Percentiles rank a stretch among this genome's conserved stretches.
These are phyloP conservation scores for Koerneria pararmatus DNA, from an alignment of 2,888 invertebrate species.

Conservation along the genomic window DNA sequence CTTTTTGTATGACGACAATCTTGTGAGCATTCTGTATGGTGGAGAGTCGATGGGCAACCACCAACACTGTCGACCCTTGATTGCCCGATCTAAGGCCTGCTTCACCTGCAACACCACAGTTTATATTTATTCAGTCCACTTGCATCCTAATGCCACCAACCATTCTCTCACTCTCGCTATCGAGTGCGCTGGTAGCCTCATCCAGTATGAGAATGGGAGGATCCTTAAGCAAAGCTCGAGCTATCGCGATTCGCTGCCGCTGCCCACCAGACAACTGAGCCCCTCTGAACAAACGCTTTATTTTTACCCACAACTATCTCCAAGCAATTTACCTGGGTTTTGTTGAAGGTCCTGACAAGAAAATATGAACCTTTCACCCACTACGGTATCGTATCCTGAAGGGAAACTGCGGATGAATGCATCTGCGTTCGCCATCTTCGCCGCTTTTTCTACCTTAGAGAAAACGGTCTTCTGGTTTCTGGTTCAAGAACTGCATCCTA, in stretches of 20 bases:
- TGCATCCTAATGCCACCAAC: conserved; percentile 25
- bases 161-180: conserved; percentile 47
- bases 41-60: conserved; percentile 88
- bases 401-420: conserved; percentile 82
- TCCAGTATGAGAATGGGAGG: conserved; percentile 78
- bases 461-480: not conserved
- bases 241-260: conserved; percentile 80
- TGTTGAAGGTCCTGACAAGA: not conserved
- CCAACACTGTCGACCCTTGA: conserved; percentile 80
- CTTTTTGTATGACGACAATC: conserved; percentile 78
- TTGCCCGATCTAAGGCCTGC: conserved; percentile 78
- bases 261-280: conserved; percentile 79
- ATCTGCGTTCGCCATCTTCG: conserved; percentile 82
- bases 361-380: conserved; percentile 71
- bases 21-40: conserved; percentile 85
- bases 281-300: conserved; percentile 64
- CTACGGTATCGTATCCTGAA: conserved; percentile 69
- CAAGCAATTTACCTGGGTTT: not conserved
- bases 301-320: not conserved
- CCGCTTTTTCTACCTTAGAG: conserved; percentile 69
- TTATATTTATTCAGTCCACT: not conserved
- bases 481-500: not conserved
- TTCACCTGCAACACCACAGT: conserved; percentile 28
- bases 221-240: conserved; percentile 83
- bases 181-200: conserved; percentile 88